Conservation (phyloP, 2,113 vertebrate genomes). For the Cyanoderma ruficeps region DNA sequence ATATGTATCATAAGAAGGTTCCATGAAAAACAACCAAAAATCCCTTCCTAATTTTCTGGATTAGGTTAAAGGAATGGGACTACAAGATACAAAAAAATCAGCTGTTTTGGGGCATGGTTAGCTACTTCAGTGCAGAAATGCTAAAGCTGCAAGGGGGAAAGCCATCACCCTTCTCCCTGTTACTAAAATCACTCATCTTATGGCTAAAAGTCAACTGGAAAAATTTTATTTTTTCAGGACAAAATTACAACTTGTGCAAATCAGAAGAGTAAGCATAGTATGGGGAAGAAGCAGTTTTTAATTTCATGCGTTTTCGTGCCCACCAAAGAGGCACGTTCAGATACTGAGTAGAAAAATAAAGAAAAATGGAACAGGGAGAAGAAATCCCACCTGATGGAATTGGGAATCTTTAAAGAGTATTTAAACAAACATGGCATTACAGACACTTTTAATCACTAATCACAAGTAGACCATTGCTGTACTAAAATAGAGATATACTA, state of each 20-base stretch:
- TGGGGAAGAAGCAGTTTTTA: background rate
- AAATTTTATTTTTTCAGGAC: background rate
- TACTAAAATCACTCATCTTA: background rate
- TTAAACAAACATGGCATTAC: background rate
- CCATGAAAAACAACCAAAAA: background rate
- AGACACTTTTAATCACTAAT: background rate
- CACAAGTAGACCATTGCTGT: background rate
- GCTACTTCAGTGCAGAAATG: background rate
- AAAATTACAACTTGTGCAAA: background rate
- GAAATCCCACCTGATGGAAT: background rate
- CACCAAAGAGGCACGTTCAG: background rate
- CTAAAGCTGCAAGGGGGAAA: background rate
- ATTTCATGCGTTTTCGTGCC: background rate
- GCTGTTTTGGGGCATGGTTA: background rate
- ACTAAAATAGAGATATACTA: background rate
- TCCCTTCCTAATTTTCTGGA: background rate
- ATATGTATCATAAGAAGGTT: background rate
- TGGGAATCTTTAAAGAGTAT: background rate
- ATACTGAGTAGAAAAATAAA: background rate
- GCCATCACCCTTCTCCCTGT: background rate
- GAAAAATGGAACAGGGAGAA: background rate
- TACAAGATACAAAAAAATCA: background rate
- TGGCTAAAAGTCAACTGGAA: background rate
- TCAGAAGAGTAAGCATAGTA: background rate
- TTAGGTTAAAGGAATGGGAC: background rate